Conservation (phyloP, 2,888 invertebrate genomes). For the Cantharis rufa region DNA sequence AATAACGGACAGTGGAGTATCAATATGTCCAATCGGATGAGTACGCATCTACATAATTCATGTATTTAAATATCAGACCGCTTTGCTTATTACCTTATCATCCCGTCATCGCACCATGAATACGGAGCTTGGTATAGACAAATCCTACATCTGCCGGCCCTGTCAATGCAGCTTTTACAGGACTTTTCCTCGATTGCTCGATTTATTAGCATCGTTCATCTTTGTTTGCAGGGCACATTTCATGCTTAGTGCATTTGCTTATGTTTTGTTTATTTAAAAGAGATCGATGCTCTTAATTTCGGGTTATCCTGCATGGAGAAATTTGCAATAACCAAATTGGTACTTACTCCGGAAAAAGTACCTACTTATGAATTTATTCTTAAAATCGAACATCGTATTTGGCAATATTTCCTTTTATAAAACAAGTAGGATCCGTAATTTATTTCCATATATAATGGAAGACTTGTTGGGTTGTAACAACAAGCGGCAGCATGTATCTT, state of each 20-base stretch:
- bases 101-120: conserved; percentile 46
- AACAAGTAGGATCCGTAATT: conserved; percentile 37
- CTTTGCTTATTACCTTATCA: conserved; percentile 56
- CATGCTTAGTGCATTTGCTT: conserved; percentile 15
- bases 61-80: conserved; percentile 56
- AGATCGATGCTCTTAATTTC: not conserved
- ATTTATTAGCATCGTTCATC: conserved; percentile 42
- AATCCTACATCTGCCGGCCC: conserved; percentile 33
- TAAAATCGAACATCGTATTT: not conserved
- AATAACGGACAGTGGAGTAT: conserved; percentile 56
- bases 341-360: not conserved
- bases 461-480: conserved; percentile 51
- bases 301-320: not conserved
- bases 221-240: conserved; percentile 33
- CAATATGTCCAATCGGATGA: conserved; percentile 58
- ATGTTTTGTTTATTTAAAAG: conserved; percentile 5
- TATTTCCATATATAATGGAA: conserved; percentile 48
- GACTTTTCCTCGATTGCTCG: conserved; percentile 37
- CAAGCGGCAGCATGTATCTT: conserved; percentile 53
- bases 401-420: conserved; percentile 20
- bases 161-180: conserved; percentile 31
- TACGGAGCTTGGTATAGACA: conserved; percentile 26
- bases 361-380: not conserved
- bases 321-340: not conserved
- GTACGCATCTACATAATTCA: conserved; percentile 57